Percentiles rank a stretch among this genome's conserved stretches.
These are phyloP conservation scores for Thryonomys swinderianus DNA, from an alignment of 2,113 vertebrate genomes.

Conservation along the genomic window DNA sequence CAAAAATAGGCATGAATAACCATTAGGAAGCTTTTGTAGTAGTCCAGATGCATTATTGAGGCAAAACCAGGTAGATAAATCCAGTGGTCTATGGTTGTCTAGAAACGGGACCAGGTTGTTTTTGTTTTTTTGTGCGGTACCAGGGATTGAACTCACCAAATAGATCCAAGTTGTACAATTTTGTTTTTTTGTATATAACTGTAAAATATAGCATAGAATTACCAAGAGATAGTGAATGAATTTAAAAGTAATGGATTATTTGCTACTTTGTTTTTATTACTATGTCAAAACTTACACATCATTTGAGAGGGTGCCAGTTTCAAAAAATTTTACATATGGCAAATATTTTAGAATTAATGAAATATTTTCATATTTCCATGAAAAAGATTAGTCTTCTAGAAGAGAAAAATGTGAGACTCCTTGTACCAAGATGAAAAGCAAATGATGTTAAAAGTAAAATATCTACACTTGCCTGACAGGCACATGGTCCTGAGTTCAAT, in stretches of 20 bases:
- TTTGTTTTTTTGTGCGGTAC: no score
- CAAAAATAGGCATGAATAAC: background rate
- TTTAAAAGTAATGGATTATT: conserved; percentile 7
- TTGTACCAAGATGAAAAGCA: background rate
- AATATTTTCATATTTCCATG: background rate
- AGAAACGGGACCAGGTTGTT: no score
- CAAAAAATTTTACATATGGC: background rate
- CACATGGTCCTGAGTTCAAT: no score
- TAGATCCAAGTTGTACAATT: background rate
- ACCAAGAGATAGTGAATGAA: background rate
- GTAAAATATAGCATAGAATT: background rate
- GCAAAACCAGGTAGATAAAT: background rate
- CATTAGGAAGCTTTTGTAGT: background rate
- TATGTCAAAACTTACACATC: background rate
- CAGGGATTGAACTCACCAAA: no score
- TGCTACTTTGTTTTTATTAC: background rate
- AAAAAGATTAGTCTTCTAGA: background rate
- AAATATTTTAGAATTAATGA: background rate
- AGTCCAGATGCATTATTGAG: background rate
- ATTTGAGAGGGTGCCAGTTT: background rate
- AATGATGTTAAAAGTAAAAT: background rate
- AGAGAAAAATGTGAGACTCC: background rate
- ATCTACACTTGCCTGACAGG: no score
- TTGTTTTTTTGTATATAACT: background rate
- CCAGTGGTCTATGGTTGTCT: background rate